These are phyloP conservation scores for Serilophus lunatus DNA, from an alignment of 2,113 vertebrate genomes.

Conservation along the genomic window DNA sequence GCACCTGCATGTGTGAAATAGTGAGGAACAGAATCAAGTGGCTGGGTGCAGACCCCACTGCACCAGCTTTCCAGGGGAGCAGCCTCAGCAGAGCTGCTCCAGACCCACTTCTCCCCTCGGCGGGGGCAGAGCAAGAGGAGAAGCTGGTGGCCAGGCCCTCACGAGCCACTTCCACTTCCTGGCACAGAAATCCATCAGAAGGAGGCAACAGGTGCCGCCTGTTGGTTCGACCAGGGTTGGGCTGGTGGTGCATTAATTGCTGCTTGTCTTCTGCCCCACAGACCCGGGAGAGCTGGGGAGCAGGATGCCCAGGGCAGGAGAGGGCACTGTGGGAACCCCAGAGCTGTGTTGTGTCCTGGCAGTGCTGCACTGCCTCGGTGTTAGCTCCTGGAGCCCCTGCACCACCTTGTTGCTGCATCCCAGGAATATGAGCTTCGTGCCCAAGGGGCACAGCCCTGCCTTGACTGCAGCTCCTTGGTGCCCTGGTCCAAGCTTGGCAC, in stretches of 20 bases:
- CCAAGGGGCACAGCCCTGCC: neutral
- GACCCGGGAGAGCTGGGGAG: neutral
- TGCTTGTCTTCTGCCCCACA: neutral
- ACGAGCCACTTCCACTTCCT: neutral
- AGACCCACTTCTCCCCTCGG: neutral
- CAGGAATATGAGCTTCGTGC: neutral
- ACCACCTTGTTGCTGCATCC: neutral
- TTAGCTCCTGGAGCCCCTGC: neutral
- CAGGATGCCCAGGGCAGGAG: neutral
- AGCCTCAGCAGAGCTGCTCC: neutral
- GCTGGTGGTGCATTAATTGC: neutral
- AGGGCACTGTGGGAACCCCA: neutral
- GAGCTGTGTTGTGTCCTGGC: accelerated
- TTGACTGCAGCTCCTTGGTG: accelerated
- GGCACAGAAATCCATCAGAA: neutral
- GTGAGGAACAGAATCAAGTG: neutral
- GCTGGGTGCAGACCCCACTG: neutral
- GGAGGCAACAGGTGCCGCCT: neutral
- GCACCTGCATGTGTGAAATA: conserved; percentile 20
- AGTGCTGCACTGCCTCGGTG: accelerated
- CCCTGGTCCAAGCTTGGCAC: accelerated
- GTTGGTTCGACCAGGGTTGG: neutral
- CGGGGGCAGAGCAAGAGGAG: neutral
- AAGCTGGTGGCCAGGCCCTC: neutral
- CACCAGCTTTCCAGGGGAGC: neutral